These are phyloP conservation scores for Oeneis ivallda DNA, from an alignment of 2,888 invertebrate genomes.

Conservation along the genomic window DNA sequence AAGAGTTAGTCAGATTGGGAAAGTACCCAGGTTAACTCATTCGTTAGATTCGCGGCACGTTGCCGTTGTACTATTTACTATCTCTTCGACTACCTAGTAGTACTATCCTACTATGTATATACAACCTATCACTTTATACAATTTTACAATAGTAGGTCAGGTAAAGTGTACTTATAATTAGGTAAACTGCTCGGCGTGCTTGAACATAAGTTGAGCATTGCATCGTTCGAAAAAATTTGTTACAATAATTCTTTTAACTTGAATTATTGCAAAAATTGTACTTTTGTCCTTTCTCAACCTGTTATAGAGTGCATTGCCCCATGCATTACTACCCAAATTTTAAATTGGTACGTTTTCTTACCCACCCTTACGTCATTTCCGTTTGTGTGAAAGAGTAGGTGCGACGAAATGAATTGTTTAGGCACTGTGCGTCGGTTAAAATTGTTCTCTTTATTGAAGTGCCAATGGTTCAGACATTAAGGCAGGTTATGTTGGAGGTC, in stretches of 20 bases:
- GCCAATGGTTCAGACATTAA: conserved; percentile 70
- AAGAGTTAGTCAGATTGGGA: no score
- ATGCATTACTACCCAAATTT: conserved; percentile 69
- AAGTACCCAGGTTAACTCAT: no score
- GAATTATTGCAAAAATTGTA: conserved; percentile 68
- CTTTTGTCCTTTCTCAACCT: conserved; percentile 79
- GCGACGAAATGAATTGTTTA: conserved; percentile 54
- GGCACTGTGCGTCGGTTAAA: conserved; percentile 56
- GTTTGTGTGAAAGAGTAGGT: conserved; percentile 53
- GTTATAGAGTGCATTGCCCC: conserved; percentile 76
- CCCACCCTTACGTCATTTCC: conserved; percentile 46
- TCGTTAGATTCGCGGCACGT: no score
- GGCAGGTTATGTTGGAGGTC: conserved; percentile 77
- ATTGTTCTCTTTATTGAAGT: conserved; percentile 64
- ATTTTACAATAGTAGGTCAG: no score
- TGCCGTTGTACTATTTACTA: no score
- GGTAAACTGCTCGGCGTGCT: no score
- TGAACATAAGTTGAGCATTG: neutral
- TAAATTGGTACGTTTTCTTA: conserved; percentile 64
- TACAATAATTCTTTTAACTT: conserved; percentile 39
- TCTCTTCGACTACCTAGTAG: no score
- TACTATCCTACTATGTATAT: no score
- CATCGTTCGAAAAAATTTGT: neutral
- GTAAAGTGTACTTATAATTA: no score
- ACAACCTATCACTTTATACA: no score